A percentile compares a stretch with the other conserved stretches of the same genome.
Conservation (phyloP, 2,797 vertebrate genomes). For the Cryptoprocta ferox region DNA sequence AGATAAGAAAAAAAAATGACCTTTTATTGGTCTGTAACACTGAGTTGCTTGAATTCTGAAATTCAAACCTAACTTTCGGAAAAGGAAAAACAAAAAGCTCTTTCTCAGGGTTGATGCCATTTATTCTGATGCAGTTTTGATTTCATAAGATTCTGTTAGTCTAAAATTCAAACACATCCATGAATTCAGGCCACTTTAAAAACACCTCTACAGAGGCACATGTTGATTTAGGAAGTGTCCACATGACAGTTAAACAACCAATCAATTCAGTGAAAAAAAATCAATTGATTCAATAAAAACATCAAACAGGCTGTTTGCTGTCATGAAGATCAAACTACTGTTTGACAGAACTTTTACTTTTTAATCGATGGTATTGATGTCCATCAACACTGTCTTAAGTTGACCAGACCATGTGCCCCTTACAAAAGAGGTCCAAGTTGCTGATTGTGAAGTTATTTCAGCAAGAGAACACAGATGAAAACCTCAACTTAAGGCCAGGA, state of each 20-base stretch:
- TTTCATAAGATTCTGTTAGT: neutral
- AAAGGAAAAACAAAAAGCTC: neutral
- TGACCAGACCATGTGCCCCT: conserved; percentile 36
- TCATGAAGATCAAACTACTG: conserved; percentile 80
- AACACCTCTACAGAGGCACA: neutral
- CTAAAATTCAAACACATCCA: neutral
- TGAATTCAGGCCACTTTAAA: conserved; percentile 48
- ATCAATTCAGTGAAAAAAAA: conserved; percentile 75
- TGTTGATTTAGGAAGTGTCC: conserved; percentile 73
- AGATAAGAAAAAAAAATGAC: conserved; percentile 40
- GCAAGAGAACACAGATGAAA: conserved; percentile 12
- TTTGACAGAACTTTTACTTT: conserved; percentile 81
- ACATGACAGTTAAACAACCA: conserved; percentile 71
- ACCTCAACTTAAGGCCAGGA: neutral
- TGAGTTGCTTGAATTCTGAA: conserved; percentile 22
- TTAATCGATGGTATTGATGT: conserved; percentile 76
- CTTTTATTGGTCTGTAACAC: neutral
- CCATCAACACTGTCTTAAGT: conserved; percentile 63
- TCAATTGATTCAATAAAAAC: conserved; percentile 82
- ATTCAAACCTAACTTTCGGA: conserved; percentile 39
- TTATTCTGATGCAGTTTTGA: neutral
- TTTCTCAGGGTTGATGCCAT: neutral
- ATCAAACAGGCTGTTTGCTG: conserved; percentile 80
- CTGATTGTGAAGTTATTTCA: conserved; percentile 53
- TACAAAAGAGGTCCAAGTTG: conserved; percentile 16